Percentiles rank a stretch among this genome's conserved stretches.
phyloP scores from a whole-genome alignment of 2,797 vertebrate genomes.

The Mus caroli region DNA sequence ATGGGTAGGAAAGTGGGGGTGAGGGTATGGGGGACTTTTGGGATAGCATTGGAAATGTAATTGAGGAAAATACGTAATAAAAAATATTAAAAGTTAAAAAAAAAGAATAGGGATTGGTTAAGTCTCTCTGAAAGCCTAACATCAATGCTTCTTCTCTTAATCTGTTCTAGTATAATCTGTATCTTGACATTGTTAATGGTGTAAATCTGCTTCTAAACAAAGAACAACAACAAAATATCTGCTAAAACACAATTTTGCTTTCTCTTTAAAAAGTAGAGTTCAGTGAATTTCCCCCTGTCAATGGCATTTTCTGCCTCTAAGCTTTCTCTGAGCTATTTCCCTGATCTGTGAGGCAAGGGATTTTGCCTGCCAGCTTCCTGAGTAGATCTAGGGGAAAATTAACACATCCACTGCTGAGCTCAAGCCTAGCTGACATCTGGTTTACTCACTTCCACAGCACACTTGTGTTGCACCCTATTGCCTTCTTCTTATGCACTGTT shows the following conservation, averaged over 20 bases:
- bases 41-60: too few relatives aligned
- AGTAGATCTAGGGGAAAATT: slow-evolving; percentile 65
- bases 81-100: too few relatives aligned
- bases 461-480: slow-evolving; percentile 61
- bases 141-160: neutral
- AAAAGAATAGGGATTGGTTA: neutral
- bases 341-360: slow-evolving; percentile 56
- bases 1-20: too few relatives aligned
- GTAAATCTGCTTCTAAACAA: slow-evolving; percentile 52
- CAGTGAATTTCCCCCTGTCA: neutral
- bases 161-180: neutral
- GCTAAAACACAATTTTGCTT: slow-evolving; percentile 30
- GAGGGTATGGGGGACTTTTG: too few relatives aligned
- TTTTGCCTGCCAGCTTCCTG: slow-evolving; percentile 69
- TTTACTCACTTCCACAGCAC: slow-evolving; percentile 72
- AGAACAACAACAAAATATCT: neutral
- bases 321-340: slow-evolving; percentile 72
- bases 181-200: slow-evolving; percentile 2
- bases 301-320: slow-evolving; percentile 55
- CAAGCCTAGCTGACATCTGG: slow-evolving; percentile 71
- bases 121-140: neutral
- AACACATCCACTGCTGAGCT: slow-evolving; percentile 72
- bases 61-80: too few relatives aligned
- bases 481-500: slow-evolving; percentile 72
- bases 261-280: slow-evolving; percentile 42